These are phyloP conservation scores for Caenorhabditis tropicalis DNA, from an alignment of 1,140 invertebrate genomes.

Conservation along the genomic window DNA sequence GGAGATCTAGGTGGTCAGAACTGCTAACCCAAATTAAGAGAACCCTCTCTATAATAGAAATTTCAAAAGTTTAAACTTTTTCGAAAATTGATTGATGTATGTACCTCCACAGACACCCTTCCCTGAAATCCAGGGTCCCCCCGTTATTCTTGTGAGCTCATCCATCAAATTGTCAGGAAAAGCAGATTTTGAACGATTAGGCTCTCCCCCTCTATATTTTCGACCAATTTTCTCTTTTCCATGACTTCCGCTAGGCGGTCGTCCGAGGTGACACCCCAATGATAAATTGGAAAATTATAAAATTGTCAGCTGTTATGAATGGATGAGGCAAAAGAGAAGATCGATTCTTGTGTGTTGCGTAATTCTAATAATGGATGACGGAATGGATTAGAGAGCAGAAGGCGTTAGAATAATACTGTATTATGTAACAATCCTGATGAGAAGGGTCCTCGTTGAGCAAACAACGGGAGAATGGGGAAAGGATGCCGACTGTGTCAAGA, in stretches of 20 bases:
- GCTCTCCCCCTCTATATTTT: too few species aligned
- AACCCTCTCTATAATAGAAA: too few species aligned
- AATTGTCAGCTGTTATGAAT: constrained; percentile 7
- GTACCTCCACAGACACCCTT: too few species aligned
- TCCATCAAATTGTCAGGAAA: constrained; percentile 16
- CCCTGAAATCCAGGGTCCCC: too few species aligned
- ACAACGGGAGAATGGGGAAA: background rate
- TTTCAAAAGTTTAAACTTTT: too few species aligned
- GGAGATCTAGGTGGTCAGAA: background rate
- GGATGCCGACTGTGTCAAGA: constrained; percentile 3
- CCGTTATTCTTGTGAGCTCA: background rate
- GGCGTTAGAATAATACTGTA: constrained; percentile 28
- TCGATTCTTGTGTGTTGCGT: background rate
- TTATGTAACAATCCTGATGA: background rate
- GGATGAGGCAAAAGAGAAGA: too few species aligned
- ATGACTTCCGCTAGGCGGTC: background rate
- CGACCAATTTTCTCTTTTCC: too few species aligned
- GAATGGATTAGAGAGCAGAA: background rate
- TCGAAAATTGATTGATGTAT: too few species aligned
- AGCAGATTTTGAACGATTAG: constrained; percentile 39
- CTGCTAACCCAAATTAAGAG: too few species aligned
- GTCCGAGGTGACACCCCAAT: background rate
- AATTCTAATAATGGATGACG: background rate
- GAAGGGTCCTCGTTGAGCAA: background rate
- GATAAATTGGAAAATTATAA: constrained; percentile 42